Percentiles rank a stretch among this genome's conserved stretches.
Conservation (phyloP, 2,113 vertebrate genomes). For the Arenaria interpres region DNA sequence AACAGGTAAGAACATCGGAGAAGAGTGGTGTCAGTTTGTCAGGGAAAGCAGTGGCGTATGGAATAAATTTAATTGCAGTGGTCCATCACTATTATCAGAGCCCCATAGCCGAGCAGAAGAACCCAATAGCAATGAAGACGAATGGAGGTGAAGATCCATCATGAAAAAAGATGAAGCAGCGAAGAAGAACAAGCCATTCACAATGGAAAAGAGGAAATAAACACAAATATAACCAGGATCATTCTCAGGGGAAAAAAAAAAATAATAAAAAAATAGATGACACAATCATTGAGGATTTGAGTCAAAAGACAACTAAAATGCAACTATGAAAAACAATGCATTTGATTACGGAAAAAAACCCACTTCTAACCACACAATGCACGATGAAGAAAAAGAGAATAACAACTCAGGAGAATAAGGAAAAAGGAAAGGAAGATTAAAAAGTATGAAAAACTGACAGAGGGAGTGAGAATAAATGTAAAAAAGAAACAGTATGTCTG, state of each 20-base stretch:
- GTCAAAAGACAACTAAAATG: background rate
- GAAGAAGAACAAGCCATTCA: background rate
- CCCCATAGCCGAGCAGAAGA: background rate
- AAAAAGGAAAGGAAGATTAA: background rate
- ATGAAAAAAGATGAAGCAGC: background rate
- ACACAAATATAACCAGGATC: background rate
- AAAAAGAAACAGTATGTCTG: background rate
- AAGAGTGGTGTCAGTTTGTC: slow-evolving; percentile 12
- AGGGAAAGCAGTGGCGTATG: background rate
- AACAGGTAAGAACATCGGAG: background rate
- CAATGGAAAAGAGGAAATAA: background rate
- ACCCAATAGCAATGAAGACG: background rate
- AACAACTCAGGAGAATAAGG: background rate
- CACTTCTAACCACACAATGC: background rate
- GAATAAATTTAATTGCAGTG: slow-evolving; percentile 35
- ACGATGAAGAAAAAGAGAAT: background rate
- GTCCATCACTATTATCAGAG: slow-evolving; percentile 5
- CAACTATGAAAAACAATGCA: background rate
- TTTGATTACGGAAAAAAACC: background rate
- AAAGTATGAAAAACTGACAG: background rate
- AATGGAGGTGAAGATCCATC: background rate
- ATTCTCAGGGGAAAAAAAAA: background rate
- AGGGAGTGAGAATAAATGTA: background rate
- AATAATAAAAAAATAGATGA: background rate
- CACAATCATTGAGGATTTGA: background rate